Base-by-base conservation (phyloP, 2,888 invertebrate species). In the Strigamia transsilvanica region DNA sequence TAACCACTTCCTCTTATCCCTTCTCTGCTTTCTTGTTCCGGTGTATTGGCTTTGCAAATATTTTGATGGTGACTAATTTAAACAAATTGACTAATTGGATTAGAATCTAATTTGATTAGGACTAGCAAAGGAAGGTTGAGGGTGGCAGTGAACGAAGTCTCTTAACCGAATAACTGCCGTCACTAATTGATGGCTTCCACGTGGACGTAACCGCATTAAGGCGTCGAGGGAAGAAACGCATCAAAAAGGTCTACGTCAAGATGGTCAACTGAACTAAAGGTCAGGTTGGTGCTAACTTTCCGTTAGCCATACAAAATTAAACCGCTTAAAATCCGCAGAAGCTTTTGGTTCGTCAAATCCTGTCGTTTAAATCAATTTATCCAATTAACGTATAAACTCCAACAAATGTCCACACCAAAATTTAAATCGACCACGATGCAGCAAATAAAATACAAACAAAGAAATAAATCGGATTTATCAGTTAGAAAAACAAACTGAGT, bases 51-150 rank as follows among this genome's bases (percentile, higher is more conserved):
- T 80, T 80, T 80, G 80, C 46, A 80, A 80, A 80, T 80, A 80
- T 80, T 80, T 80, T 80, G 80, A 46, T 46, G 80, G 46, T 80
- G 80, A 41, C 46, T 80, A 80, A 80, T 80, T 80, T 80, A 80
- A 80, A 80, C 80, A 80, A 80, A 80, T 80, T 80, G 80, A 80
- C 46, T 80, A 80, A 80, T 80, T 80, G 80, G 80, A 80, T 80
- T 80, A 46, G 42, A 42, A 42, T 46, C 42, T 80, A 80, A 80
- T 80, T 80, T 27, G 51, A 80, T 80, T 80, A 80, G 51, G 51
- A 23, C 80, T 41, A 32, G 32, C 80, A 51, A 51, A 66, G 66
- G 66, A 66, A 66, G 66, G 66, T 66, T 66, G 66, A 23, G 66
- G 66, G 66, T 66, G 66, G 66, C 66, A 66, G 66, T 23, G 27